Percentiles rank a stretch among this genome's conserved stretches.
phyloP scores from a whole-genome alignment of 2,888 invertebrate species.

The Drosophila picticornis region DNA sequence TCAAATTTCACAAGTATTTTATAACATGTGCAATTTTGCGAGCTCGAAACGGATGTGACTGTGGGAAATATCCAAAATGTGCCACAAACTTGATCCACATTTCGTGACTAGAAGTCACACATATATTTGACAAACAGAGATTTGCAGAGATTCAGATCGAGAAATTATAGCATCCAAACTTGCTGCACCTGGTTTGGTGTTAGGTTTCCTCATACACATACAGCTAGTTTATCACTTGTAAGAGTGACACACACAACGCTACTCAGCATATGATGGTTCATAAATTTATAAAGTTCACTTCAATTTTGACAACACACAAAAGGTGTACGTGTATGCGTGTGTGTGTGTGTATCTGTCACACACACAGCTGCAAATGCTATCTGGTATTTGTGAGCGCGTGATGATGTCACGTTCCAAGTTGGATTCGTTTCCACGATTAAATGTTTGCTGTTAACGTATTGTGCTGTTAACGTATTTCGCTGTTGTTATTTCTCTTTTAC shows the following conservation, averaged over 20 bases:
- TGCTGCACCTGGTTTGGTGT: neutral
- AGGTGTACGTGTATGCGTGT: conserved; percentile 26
- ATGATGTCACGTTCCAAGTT: conserved; percentile 81
- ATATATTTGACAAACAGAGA: neutral
- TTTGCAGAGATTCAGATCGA: neutral
- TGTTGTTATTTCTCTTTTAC: conserved; percentile 19
- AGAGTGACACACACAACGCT: conserved; percentile 4
- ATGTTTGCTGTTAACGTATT: conserved; percentile 71
- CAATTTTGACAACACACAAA: conserved; percentile 46
- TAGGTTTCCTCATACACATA: conserved; percentile 7
- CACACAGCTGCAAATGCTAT: conserved; percentile 49
- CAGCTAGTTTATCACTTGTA: conserved; percentile 24
- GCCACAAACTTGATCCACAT: conserved; percentile 1
- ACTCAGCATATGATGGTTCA: conserved; percentile 43
- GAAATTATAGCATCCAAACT: neutral
- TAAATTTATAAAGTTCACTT: conserved; percentile 57
- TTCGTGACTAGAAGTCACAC: neutral
- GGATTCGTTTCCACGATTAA: conserved; percentile 73
- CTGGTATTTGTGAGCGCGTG: conserved; percentile 69
- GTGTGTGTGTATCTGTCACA: conserved; percentile 12
- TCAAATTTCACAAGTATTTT: conserved; percentile 22
- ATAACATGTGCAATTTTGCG: neutral
- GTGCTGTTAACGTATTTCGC: conserved; percentile 29
- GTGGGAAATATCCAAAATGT: conserved; percentile 2
- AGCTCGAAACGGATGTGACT: conserved; percentile 3